These are phyloP conservation scores for Psophia crepitans DNA, from an alignment of 2,113 vertebrate species.

Conservation along the genomic window DNA sequence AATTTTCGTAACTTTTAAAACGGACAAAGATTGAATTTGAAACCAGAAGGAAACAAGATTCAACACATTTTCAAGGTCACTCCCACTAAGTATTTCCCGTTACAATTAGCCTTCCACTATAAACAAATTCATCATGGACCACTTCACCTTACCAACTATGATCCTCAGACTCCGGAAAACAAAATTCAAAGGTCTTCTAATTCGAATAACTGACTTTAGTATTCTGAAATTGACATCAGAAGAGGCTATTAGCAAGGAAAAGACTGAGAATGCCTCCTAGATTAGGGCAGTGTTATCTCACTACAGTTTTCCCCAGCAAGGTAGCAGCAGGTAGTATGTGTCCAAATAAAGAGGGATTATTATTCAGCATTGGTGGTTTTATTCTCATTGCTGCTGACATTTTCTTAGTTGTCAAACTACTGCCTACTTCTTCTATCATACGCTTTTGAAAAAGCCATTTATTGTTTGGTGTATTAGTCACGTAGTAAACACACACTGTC, in stretches of 20 bases:
- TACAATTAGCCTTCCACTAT: background rate
- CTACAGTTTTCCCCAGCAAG: background rate
- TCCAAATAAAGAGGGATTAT: background rate
- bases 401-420: background rate
- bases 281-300: background rate
- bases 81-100: background rate
- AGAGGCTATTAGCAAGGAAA: background rate
- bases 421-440: background rate
- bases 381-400: background rate
- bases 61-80: background rate
- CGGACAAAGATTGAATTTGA: background rate
- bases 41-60: background rate
- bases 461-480: background rate
- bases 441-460: background rate
- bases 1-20: background rate
- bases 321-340: background rate
- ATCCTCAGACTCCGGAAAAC: background rate
- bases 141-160: background rate
- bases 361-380: background rate
- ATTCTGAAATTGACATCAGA: background rate
- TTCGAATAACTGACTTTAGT: background rate
- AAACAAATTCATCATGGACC: background rate
- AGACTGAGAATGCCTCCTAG: background rate
- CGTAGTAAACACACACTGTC: background rate
- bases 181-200: background rate